Conservation (phyloP, 2,113 vertebrate species). For the Bujurquina vittata region DNA sequence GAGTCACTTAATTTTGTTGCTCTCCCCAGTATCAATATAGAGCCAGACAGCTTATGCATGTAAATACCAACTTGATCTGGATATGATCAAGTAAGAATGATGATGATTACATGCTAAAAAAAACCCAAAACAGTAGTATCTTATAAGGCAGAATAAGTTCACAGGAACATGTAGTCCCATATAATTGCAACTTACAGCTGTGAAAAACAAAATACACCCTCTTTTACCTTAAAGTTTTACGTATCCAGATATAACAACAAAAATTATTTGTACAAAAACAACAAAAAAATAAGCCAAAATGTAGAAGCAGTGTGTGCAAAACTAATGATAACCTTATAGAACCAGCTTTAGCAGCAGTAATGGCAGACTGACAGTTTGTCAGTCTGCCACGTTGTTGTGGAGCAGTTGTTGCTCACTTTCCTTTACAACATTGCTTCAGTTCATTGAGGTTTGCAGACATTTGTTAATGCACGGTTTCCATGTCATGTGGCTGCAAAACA, state of each 20-base stretch:
- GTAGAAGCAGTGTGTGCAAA: too few species aligned
- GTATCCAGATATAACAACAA: background rate
- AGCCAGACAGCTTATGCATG: background rate
- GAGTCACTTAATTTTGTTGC: conserved; percentile 22
- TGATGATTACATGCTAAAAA: background rate
- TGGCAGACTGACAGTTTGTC: too few species aligned
- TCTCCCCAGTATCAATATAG: conserved; percentile 2
- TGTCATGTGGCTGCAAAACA: background rate
- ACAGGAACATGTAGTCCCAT: background rate
- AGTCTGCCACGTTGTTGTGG: too few species aligned
- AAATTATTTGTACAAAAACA: background rate
- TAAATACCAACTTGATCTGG: conserved; percentile 5
- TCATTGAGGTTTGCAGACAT: too few species aligned
- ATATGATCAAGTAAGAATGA: conserved; percentile 1
- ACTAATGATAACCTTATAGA: too few species aligned
- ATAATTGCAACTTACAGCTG: background rate
- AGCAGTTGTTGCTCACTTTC: too few species aligned
- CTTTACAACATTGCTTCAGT: too few species aligned
- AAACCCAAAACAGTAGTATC: background rate
- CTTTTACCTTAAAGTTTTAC: background rate
- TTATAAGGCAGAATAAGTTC: background rate
- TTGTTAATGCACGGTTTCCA: background rate
- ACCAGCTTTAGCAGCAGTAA: too few species aligned
- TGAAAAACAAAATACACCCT: background rate
- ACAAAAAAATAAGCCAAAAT: too few species aligned